These are phyloP conservation scores for Heliconius eleuchia DNA, from an alignment of 1,140 invertebrate genomes.

Conservation along the genomic window DNA sequence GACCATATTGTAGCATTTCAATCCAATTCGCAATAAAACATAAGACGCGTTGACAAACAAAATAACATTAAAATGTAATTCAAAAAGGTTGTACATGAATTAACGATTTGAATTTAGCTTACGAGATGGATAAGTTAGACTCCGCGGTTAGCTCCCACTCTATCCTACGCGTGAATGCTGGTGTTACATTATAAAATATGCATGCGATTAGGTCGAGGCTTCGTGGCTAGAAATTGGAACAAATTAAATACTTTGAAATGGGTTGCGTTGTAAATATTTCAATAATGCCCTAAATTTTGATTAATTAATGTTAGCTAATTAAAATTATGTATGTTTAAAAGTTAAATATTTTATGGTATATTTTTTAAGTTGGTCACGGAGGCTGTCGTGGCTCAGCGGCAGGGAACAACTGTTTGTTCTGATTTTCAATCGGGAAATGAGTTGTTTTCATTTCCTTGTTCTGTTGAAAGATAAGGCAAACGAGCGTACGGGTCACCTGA, in stretches of 20 bases:
- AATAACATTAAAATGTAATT: not conserved
- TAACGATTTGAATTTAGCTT: not conserved
- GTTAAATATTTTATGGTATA: too few relatives aligned
- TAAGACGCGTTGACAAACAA: not conserved
- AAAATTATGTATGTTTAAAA: too few relatives aligned
- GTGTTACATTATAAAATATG: slow-evolving; percentile 33
- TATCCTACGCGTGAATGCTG: slow-evolving; percentile 20
- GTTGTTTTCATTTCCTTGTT: too few relatives aligned
- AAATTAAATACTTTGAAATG: slow-evolving; percentile 29
- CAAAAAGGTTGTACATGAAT: not conserved
- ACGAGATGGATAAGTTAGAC: not conserved
- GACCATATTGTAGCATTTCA: not conserved
- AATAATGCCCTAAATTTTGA: not conserved
- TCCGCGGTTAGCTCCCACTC: slow-evolving; percentile 28
- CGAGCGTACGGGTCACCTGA: too few relatives aligned
- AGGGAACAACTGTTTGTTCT: too few relatives aligned
- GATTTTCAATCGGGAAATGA: too few relatives aligned
- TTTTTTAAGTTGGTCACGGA: too few relatives aligned
- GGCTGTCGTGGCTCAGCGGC: too few relatives aligned
- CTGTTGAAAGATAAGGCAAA: too few relatives aligned
- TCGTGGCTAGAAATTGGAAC: slow-evolving; percentile 11
- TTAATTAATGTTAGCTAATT: not conserved
- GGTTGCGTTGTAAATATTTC: slow-evolving; percentile 16
- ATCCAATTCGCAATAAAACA: not conserved
- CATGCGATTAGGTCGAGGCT: slow-evolving; percentile 20